Evolutionary conservation across 2,797 vertebrate species (phyloP), one percentile per base, ranked within the genome.

Genomic region (Acipenser oxyrinchus): DNA sequence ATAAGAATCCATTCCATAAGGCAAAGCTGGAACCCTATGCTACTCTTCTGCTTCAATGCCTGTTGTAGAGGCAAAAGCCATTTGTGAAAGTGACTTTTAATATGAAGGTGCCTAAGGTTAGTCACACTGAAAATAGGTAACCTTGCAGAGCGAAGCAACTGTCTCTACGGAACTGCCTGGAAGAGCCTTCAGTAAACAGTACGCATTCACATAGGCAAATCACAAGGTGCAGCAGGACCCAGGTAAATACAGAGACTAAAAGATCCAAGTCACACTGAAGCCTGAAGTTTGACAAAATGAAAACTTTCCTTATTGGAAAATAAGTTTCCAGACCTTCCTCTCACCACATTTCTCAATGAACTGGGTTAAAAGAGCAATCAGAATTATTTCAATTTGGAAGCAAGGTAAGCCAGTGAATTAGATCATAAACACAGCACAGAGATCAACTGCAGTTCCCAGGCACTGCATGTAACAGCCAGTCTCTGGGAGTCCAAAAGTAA

Each of bases 1-100:
- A 75, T 92, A 92, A 15, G 94, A 95, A 88, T 97, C 94, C 95
- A 99, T 99, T 68, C 68, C 73, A 66, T 65, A 64, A 49, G 70
- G 18, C 48, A 15, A 0, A 6, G 49, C 60, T 67, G 69, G 10
- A 2, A 72, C 69, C 7, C 48, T 48, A 68, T 49, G 51, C 51
- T 73, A 75, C 52, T 72, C 12, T 70, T 67, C 49, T 0, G 65
- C 52, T 77, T 68, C 67, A 64, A 50, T 18, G n/a, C 10, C 13
- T 8, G 51, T 11, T 10, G 50, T 57, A 11, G 57, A 15, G 23
- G 52, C 15, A 8, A 6, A 53, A n/a, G 60, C 62, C 59, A 64
- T 8, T 48, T 6, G 15, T 18, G 64, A 50, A 60, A 51, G 51
- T 4, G 58, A 13, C 7, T 50, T 1, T 15, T 48, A 66, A 53